A percentile compares a stretch with the other conserved stretches of the same genome.
These are phyloP conservation scores for Lucilia sericata DNA, from an alignment of 1,140 invertebrate species.

Conservation along the genomic window DNA sequence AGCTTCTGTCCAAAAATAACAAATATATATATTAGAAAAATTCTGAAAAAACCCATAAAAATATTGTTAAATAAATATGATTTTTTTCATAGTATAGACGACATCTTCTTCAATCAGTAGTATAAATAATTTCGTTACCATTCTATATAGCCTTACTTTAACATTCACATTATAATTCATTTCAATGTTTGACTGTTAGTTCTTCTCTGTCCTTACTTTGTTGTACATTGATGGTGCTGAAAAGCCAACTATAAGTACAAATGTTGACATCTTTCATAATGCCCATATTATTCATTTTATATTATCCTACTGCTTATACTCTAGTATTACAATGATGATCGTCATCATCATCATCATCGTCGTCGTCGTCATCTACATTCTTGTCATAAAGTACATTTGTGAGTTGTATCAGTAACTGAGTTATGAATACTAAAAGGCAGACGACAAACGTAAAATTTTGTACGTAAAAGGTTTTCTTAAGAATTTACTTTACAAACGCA, in stretches of 20 bases:
- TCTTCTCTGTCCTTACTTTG: no score
- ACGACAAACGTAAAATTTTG: neutral
- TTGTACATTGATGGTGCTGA: neutral
- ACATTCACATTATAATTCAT: neutral
- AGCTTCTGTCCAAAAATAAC: no score
- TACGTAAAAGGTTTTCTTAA: constrained; percentile 4
- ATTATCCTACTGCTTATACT: neutral
- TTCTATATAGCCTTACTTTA: neutral
- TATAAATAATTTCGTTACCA: neutral
- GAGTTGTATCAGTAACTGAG: neutral
- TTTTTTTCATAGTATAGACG: no score
- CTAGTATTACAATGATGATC: neutral
- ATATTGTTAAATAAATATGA: no score
- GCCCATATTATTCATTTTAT: no score
- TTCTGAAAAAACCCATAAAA: no score
- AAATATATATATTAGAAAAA: no score
- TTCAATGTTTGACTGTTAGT: neutral
- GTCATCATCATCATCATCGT: neutral
- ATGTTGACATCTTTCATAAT: no score
- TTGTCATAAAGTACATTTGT: neutral
- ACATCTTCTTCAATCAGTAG: no score
- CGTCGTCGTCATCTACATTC: neutral
- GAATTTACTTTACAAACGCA: neutral
- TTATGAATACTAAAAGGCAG: neutral
- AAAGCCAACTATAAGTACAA: neutral